phyloP scores from a whole-genome alignment of 2,113 vertebrate genomes.

The Hypocryptadius cinnamomeus region DNA sequence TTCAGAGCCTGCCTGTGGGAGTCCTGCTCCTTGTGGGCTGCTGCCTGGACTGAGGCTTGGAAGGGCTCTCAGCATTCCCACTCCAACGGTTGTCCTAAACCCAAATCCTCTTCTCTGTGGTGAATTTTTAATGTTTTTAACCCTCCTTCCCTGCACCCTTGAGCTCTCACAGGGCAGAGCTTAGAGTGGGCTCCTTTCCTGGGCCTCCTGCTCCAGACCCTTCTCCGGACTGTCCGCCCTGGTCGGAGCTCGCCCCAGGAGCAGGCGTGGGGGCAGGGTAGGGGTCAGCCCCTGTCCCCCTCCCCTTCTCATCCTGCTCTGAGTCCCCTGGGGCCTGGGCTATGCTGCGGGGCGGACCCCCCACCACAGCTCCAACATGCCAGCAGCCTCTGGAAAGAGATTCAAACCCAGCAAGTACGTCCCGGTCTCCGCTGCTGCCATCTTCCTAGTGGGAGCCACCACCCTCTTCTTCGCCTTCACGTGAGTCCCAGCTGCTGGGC shows the following conservation, averaged over 20 bases:
- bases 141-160: fast-evolving
- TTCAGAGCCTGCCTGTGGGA: background rate
- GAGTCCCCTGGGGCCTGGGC: slow-evolving; percentile 70
- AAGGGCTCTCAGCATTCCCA: background rate
- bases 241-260: background rate
- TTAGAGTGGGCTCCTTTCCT: background rate
- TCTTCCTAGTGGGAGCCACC: slow-evolving; percentile 92
- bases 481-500: slow-evolving; percentile 74
- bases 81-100: background rate
- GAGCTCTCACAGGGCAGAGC: background rate
- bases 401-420: slow-evolving; percentile 97
- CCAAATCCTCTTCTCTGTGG: background rate
- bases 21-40: background rate
- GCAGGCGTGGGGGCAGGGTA: background rate
- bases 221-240: fast-evolving
- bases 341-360: slow-evolving; percentile 77
- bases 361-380: slow-evolving; percentile 79
- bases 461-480: slow-evolving; percentile 97
- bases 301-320: slow-evolving; percentile 61
- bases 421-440: slow-evolving; percentile 89
- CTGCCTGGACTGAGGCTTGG: background rate
- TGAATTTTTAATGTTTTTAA: background rate
- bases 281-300: background rate
- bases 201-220: background rate
- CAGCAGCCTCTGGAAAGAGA: slow-evolving; percentile 78